These are phyloP conservation scores for Plusia festucae DNA, from an alignment of 2,888 invertebrate genomes.

Conservation along the genomic window DNA sequence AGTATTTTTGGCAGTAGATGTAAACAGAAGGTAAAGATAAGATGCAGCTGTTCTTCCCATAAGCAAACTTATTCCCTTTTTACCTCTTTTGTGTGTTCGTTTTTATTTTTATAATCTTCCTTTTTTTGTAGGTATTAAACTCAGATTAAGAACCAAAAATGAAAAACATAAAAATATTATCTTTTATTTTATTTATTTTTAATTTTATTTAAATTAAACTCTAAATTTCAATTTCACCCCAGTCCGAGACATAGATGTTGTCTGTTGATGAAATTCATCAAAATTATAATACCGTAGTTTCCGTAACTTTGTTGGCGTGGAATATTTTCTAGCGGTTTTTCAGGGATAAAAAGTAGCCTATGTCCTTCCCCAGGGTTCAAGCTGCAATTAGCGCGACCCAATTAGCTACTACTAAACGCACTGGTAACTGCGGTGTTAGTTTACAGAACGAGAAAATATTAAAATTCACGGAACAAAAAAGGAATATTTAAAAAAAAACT, in stretches of 20 bases:
- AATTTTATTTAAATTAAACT: no score
- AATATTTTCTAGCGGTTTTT: conserved; percentile 4
- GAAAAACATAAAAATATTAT: no score
- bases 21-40: neutral
- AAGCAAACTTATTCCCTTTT: neutral
- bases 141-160: no score
- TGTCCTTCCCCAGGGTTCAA: conserved; percentile 4
- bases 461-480: neutral
- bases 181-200: neutral
- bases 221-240: no score
- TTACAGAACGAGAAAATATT: neutral
- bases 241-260: neutral
- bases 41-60: neutral
- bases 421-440: conserved; percentile 2
- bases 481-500: neutral
- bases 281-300: neutral
- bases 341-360: conserved; percentile 4
- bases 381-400: conserved; percentile 4
- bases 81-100: no score
- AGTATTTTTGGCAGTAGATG: conserved; percentile 11
- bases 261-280: neutral
- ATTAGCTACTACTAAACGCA: conserved; percentile 5
- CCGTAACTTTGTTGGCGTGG: conserved; percentile 4
- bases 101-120: no score
- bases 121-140: no score